Conservation (phyloP, 2,888 invertebrate genomes). For the Cactoblastis cactorum region DNA sequence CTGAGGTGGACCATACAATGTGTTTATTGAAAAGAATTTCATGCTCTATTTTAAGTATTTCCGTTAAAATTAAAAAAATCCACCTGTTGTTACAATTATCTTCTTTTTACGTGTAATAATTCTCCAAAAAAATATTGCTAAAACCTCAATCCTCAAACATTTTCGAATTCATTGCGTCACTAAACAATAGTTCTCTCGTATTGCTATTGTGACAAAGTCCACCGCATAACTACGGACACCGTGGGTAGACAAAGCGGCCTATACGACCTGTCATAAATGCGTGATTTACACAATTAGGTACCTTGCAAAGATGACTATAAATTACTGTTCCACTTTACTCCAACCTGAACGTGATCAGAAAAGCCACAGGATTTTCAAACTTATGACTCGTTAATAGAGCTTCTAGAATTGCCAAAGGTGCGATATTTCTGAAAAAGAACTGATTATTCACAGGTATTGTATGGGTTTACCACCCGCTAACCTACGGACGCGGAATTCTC, state of each 20-base stretch:
- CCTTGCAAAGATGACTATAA: conserved; percentile 71
- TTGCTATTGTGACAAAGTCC: conserved; percentile 49
- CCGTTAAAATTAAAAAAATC: not conserved
- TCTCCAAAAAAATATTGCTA: not conserved
- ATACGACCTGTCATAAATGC: conserved; percentile 71
- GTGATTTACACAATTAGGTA: conserved; percentile 73
- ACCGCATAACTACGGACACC: conserved; percentile 39
- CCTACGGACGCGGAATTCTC: conserved; percentile 60
- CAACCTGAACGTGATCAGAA: conserved; percentile 26
- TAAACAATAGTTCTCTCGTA: conserved; percentile 53
- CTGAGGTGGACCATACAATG: not conserved
- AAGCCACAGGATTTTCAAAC: conserved; percentile 26
- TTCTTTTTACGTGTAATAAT: not conserved
- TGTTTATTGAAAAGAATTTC: not conserved
- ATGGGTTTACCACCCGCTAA: conserved; percentile 70
- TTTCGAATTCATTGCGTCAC: conserved; percentile 19
- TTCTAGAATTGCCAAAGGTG: conserved; percentile 2
- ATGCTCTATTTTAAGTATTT: not conserved
- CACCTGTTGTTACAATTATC: not conserved
- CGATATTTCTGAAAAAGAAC: conserved; percentile 32
- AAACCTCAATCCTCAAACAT: not conserved
- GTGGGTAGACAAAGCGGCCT: conserved; percentile 60
- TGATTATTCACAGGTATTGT: conserved; percentile 75
- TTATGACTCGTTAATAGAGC: conserved; percentile 27
- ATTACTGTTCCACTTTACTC: conserved; percentile 66